Evolutionary conservation across 2,113 vertebrate genomes (phyloP).

Genomic region (Aegithalos caudatus): DNA sequence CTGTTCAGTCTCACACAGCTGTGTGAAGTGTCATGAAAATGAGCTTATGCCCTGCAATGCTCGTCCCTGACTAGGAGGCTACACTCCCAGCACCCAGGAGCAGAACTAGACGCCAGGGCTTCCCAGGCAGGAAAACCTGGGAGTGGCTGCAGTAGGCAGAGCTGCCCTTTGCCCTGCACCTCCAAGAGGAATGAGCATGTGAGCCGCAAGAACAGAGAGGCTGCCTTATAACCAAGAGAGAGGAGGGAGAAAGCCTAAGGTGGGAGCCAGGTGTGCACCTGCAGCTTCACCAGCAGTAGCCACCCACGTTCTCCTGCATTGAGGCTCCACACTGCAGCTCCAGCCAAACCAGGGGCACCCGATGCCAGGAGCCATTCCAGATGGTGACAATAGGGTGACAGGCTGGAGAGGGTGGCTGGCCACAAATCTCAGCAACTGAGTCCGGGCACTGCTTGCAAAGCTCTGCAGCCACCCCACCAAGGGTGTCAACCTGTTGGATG

Average conservation of each 20-base stretch:
- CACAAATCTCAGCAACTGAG: neutral
- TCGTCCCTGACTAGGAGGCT: accelerated
- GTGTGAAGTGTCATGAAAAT: neutral
- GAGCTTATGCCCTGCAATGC: neutral
- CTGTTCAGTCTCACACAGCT: neutral
- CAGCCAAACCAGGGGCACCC: accelerated
- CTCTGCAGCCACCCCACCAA: neutral
- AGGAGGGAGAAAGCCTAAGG: neutral
- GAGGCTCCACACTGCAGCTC: accelerated
- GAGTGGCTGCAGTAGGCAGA: accelerated
- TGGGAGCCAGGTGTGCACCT: accelerated
- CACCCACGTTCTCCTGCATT: accelerated
- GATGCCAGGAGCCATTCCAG: neutral
- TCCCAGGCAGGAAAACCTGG: accelerated
- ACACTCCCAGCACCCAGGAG: accelerated
- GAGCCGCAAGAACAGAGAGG: neutral
- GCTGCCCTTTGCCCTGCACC: accelerated
- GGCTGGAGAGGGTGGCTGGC: neutral
- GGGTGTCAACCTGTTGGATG: neutral
- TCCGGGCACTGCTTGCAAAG: accelerated
- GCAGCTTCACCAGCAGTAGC: neutral
- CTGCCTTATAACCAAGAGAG: neutral
- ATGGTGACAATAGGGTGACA: accelerated
- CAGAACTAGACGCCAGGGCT: neutral
- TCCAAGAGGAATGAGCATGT: accelerated